Conservation (phyloP, 2,113 vertebrate species). For the Oophaga pumilio region DNA sequence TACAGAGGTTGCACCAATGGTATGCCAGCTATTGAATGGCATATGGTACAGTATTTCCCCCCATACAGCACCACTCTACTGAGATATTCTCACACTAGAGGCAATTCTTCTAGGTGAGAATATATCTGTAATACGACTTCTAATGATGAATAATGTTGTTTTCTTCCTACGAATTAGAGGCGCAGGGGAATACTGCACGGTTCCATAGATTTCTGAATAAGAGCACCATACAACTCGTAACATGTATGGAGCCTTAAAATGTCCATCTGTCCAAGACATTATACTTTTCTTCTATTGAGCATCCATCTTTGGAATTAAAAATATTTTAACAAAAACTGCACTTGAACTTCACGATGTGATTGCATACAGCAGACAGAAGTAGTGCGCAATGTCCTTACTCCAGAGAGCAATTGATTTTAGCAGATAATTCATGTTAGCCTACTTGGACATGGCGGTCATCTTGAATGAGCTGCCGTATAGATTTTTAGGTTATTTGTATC, state of each 20-base stretch:
- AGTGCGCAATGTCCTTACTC: not conserved
- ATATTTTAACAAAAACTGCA: not conserved
- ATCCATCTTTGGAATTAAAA: not conserved
- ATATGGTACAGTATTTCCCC: too few relatives aligned
- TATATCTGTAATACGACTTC: too few relatives aligned
- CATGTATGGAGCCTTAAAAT: not conserved
- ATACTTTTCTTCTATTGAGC: not conserved
- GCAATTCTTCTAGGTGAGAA: too few relatives aligned
- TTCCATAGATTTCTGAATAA: too few relatives aligned
- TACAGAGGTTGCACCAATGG: too few relatives aligned
- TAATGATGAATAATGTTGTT: too few relatives aligned
- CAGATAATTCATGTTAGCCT: slow-evolving; percentile 39
- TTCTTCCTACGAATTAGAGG: too few relatives aligned
- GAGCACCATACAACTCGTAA: too few relatives aligned
- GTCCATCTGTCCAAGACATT: not conserved
- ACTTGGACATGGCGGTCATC: not conserved
- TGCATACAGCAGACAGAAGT: not conserved
- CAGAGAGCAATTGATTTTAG: slow-evolving; percentile 13
- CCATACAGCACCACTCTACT: too few relatives aligned
- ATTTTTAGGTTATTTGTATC: slow-evolving; percentile 36
- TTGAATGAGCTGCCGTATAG: slow-evolving; percentile 27
- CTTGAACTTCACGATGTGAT: not conserved
- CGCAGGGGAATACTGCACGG: too few relatives aligned
- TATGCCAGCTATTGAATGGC: too few relatives aligned
- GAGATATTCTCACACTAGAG: too few relatives aligned